phyloP scores from a whole-genome alignment of 2,797 vertebrate species.

The Neosilurus hyrtlii region DNA sequence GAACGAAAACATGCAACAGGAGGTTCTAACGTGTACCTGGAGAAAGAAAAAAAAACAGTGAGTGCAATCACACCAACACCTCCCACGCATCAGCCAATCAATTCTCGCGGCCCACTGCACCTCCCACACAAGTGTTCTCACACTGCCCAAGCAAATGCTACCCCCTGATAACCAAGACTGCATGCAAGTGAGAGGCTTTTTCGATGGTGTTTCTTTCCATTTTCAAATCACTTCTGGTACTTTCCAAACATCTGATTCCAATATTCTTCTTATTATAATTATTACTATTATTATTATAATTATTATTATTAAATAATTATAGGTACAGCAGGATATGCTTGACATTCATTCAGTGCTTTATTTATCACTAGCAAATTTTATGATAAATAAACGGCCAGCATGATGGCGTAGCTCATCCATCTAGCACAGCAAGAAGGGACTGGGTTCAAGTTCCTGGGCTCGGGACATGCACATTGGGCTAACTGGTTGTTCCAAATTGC shows the following conservation, averaged over 20 bases:
- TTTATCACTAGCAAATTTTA: not conserved
- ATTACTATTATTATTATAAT: not conserved
- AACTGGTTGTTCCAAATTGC: too few relatives aligned
- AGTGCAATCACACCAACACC: conserved; percentile 56
- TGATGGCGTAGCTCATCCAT: too few relatives aligned
- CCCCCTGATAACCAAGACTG: conserved; percentile 48
- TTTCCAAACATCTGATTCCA: conserved; percentile 1
- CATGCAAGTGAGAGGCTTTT: conserved; percentile 8
- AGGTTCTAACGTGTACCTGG: conserved; percentile 46
- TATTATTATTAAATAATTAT: not conserved
- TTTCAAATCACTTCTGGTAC: not conserved
- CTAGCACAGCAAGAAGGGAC: too few relatives aligned
- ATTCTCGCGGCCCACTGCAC: conserved; percentile 53
- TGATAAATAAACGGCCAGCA: too few relatives aligned
- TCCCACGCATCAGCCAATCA: conserved; percentile 56
- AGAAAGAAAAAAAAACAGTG: conserved; percentile 38
- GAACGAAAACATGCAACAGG: conserved; percentile 30
- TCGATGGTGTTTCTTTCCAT: not conserved
- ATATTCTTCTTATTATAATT: not conserved
- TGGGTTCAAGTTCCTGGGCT: too few relatives aligned
- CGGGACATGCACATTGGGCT: too few relatives aligned
- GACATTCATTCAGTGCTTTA: not conserved
- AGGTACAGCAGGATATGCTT: too few relatives aligned
- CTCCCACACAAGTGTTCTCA: conserved; percentile 54
- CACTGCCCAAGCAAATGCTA: conserved; percentile 51